Base-by-base conservation (phyloP, 1,140 invertebrate genomes). In the Drosophila pandora region DNA sequence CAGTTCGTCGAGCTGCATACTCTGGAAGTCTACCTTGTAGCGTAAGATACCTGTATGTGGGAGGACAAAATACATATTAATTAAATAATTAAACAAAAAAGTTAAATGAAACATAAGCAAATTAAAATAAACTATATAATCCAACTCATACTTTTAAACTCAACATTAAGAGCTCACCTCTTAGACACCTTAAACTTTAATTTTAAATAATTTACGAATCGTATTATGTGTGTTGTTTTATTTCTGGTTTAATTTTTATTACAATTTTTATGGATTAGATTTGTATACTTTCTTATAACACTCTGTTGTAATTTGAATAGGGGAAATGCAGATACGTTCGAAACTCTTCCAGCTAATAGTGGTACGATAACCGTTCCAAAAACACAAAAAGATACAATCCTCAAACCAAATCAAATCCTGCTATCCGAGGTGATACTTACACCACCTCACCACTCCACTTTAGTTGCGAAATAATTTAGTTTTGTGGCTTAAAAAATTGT, bases 11-110 rank as follows among this genome's bases (percentile, higher is more conserved):
- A 96, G 94, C 92, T 99, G 98, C 94, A 99, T 95, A 91, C 96
- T 97, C 92, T 99, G 98, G 94, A 99, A 98, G 94, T 99, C 98
- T 78, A 99, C 98, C 93, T 99, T 98, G 94, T 99, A 99, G 73
- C 99, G 96, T 80, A 99, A 95, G 87, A 99, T 95, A 92, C 83
- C 83, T 87, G 64, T 2, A 1, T 53, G 23, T 49, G 17, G 21
- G 32, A 41, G 55, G 37, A 54, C n/a, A 49, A 48, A 3, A 41
- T 41, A 17, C 21, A 41, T 8, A 21, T 9, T 68, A 4, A 28
- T 74, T 64, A 4, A 8, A 48, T 17, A 47, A n/a, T 34, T 7
- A 12, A 56, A 10, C 7, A 13, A 56, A 34, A 12, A 23, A 10
- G 1, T 48, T 8, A 45, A 43, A 13, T 13, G 10, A 23, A 75